Percentiles rank a stretch among this genome's conserved stretches.
These are phyloP conservation scores for Penaeus indicus DNA, from an alignment of 1,140 invertebrate genomes.

Conservation along the genomic window DNA sequence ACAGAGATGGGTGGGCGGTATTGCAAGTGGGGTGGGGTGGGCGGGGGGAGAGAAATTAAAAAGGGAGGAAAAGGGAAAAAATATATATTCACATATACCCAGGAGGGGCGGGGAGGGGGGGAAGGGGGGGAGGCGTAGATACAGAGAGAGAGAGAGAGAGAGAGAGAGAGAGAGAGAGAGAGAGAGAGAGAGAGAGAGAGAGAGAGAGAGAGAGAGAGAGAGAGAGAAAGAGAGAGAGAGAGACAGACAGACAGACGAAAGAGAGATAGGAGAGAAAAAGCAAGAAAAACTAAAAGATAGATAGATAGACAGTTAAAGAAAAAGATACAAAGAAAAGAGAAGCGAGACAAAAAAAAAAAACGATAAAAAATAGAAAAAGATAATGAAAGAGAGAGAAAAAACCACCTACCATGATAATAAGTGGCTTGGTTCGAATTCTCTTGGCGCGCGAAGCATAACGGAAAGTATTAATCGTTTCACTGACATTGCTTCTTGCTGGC, in stretches of 20 bases:
- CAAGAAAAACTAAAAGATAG: neutral
- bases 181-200: neutral
- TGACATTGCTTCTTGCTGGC: constrained; percentile 85
- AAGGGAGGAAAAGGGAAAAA: neutral
- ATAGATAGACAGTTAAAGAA: neutral
- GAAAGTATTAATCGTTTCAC: constrained; percentile 92
- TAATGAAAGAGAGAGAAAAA: neutral
- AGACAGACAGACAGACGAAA: neutral
- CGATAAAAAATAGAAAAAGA: neutral
- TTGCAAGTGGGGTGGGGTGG: neutral
- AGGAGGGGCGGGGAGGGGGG: neutral
- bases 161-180: neutral
- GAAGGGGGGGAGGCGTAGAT: neutral
- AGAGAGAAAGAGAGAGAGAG: neutral
- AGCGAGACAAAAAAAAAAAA: neutral
- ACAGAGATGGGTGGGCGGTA: constrained; percentile 42
- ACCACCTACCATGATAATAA: constrained; percentile 88
- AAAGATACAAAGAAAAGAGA: constrained; percentile 40
- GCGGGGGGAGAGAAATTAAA: neutral
- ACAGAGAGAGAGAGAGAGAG: neutral
- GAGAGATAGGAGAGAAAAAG: neutral
- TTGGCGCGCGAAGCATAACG: constrained; percentile 89
- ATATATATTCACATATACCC: too few relatives aligned
- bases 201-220: neutral
- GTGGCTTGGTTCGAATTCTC: constrained; percentile 88